Evolutionary conservation across 2,113 vertebrate genomes (phyloP), one percentile per base, ranked within the genome.

Genomic region (Corythornis madagascariensis): DNA sequence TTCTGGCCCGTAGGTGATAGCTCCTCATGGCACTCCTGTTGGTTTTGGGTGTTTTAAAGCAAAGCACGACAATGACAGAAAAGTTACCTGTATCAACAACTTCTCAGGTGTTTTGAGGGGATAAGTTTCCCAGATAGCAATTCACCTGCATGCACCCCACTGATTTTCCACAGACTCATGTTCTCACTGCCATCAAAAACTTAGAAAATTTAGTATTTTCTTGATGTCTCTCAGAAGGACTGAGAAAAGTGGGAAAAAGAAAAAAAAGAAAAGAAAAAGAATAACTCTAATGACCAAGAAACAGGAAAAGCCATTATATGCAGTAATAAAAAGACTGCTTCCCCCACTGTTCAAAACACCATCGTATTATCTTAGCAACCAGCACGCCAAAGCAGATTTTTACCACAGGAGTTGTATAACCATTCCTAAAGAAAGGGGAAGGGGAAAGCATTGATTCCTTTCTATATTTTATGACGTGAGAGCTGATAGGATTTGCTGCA

Each of bases 301-400:
- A 96, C 93, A 97, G 96, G 95, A 96, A 96, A 95, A 95, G 84
- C 93, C 90, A 92, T 96, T 96, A 89, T 93, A 94, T 48, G 66
- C 72, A 92, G 92, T 35, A 89, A 95, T 93, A 95, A 95, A 96
- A 93, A 89, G 87, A 38, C 91, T 45, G 82, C 76, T 94, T 94
- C 91, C 95, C 92, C 85, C 88, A 76, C 64, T 11, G 57, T 59
- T 91, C 94, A 66, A 95, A 96, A 95, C 94, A 95, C 1, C 55
- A 90, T 63, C 73, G 4, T 56, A 90, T 96, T 91, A 95, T 96
- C 96, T 96, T 86, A 95, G 96, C 93, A 93, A 94, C 85, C 88
- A 88, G 94, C 52, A 43, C 24, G 86, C 89, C 87, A 78, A 89
- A 96, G 91, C 91, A 95, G 94, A 55, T 83, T 93, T 93, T 91